Conservation (phyloP, 2,113 vertebrate species). For the Bostrychus sinensis region DNA sequence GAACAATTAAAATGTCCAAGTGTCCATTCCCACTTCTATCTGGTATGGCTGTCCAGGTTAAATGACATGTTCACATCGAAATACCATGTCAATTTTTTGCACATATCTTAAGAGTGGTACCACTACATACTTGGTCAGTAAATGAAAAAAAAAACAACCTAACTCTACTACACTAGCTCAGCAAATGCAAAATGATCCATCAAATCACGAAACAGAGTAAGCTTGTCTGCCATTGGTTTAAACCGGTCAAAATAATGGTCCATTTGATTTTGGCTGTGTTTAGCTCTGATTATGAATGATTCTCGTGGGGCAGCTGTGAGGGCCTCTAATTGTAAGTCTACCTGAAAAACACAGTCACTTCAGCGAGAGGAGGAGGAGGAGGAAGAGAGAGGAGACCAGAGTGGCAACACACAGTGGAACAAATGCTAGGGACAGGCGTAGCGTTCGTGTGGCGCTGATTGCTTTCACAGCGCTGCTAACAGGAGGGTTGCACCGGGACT, state of each 20-base stretch:
- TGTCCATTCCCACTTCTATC: too few relatives aligned
- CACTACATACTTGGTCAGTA: neutral
- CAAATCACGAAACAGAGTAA: neutral
- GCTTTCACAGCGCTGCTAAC: conserved; percentile 24
- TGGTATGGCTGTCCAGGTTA: neutral
- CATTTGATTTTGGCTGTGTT: neutral
- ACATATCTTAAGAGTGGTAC: neutral
- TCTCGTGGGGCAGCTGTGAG: conserved; percentile 1
- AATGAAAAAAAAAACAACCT: neutral
- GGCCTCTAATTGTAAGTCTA: conserved; percentile 25
- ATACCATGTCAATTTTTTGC: neutral
- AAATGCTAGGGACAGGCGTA: conserved; percentile 62
- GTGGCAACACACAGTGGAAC: conserved; percentile 50
- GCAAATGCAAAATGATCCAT: conserved; percentile 1
- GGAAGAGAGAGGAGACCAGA: conserved; percentile 10
- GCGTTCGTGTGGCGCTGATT: conserved; percentile 56
- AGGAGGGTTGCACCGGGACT: conserved; percentile 35
- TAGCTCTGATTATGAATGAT: conserved; percentile 35
- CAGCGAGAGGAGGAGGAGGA: conserved; percentile 15
- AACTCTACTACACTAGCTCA: neutral
- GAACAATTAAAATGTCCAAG: too few relatives aligned
- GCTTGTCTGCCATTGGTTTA: neutral
- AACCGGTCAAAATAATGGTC: neutral
- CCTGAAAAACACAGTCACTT: conserved; percentile 30
- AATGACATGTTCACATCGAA: neutral